These are phyloP conservation scores for Pipistrellus nathusii DNA, from an alignment of 2,797 vertebrate species.

Conservation along the genomic window DNA sequence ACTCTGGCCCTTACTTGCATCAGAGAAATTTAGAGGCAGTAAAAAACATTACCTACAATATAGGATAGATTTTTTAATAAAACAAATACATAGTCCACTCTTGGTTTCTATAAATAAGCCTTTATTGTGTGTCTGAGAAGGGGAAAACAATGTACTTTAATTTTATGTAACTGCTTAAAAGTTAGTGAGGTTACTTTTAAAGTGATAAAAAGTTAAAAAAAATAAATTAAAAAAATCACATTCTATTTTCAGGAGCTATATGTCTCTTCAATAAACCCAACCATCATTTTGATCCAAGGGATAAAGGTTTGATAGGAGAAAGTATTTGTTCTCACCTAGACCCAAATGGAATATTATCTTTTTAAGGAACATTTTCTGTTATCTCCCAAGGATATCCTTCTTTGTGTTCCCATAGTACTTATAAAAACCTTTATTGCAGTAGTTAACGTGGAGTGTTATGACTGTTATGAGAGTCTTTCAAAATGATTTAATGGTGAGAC, in stretches of 20 bases:
- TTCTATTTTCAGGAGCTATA: background rate
- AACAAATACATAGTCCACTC: background rate
- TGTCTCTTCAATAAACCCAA: background rate
- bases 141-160: background rate
- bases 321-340: constrained; percentile 15
- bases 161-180: background rate
- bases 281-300: background rate
- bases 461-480: constrained; percentile 69
- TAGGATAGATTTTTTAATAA: background rate
- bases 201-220: background rate
- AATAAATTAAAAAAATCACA: background rate
- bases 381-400: background rate
- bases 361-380: constrained; percentile 8
- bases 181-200: background rate
- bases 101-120: background rate
- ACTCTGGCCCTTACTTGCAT: background rate
- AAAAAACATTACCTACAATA: background rate
- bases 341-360: background rate
- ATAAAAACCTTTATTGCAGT: constrained; percentile 51
- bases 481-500: constrained; percentile 75
- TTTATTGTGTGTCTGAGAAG: background rate
- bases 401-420: constrained; percentile 5
- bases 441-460: constrained; percentile 49
- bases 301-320: background rate
- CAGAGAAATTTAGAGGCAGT: background rate